Conservation (phyloP, 2,113 vertebrate genomes). For the Okapia johnstoni region DNA sequence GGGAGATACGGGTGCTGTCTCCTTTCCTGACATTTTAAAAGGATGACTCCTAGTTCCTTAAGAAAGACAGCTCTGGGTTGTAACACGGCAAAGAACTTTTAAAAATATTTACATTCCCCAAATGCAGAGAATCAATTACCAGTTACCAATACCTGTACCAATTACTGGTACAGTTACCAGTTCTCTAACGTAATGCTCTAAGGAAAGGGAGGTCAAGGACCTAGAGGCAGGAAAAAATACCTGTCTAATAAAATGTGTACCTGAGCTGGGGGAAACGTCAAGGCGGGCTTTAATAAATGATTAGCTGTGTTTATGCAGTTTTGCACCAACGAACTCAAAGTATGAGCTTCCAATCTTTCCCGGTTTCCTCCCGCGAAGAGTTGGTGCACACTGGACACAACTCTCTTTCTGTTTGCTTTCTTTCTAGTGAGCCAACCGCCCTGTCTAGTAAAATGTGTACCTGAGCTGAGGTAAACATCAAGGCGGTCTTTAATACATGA, state of each 20-base stretch:
- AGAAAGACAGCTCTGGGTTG: neutral
- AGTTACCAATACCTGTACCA: neutral
- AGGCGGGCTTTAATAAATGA: neutral
- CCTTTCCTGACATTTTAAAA: neutral
- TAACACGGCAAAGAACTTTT: neutral
- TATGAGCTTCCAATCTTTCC: neutral
- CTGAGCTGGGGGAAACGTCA: neutral
- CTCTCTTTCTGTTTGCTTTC: neutral
- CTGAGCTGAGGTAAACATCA: neutral
- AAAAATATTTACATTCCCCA: neutral
- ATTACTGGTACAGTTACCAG: neutral
- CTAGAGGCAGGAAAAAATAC: neutral
- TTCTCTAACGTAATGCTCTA: neutral
- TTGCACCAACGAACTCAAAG: neutral
- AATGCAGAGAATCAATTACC: neutral
- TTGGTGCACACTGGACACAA: rapidly evolving
- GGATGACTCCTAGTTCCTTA: neutral
- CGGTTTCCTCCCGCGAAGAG: rapidly evolving
- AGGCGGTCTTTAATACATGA: neutral
- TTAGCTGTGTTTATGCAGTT: neutral
- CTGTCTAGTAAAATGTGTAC: neutral
- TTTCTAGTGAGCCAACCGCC: neutral
- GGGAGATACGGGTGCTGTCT: neutral
- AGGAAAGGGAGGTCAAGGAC: neutral
- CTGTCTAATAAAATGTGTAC: neutral